Evolutionary conservation across 1,140 invertebrate genomes (phyloP), one percentile per base, ranked within the genome.

Genomic region (Saccostrea glomerata): DNA sequence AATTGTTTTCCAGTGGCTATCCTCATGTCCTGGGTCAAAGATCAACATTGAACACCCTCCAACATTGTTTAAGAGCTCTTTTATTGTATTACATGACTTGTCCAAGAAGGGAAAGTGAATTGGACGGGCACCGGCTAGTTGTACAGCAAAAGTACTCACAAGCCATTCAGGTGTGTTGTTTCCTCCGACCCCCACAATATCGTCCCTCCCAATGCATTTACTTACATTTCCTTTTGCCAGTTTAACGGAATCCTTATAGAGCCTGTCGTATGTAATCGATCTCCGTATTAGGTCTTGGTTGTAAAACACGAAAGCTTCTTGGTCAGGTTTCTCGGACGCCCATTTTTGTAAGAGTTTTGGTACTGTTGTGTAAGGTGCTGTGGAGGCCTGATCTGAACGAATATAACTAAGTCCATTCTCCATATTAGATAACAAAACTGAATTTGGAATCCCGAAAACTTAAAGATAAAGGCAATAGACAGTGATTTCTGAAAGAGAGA

Each of bases 151-250:
- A 56, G 83, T 25, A 55, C n/a, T 23, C 9, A 55, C 23, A 6
- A 56, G 11, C 83, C 83, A 84, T 56, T 55, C 40, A 55, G 83
- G 54, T n/a, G 54, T 84, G 40, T 55, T 84, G 13, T 54, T n/a
- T 20, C 54, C 83, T 20, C 30, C 83, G 9, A 84, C 20, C 6
- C 15, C 47, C 20, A 84, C 83, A n/a, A 84, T 20, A n/a, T 84
- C 83, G 20, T 40, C 83, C 54, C 54, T 84, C 12, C 25, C 25
- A 20, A 84, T 20, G 3, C 83, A 54, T 54, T 47, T 20, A 55
- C 54, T 12, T 55, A 47, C 30, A 47, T 58, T 20, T 20, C 83
- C 36, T 84, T 84, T 84, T 0, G 83, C 83, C 17, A 84, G 54
- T 54, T 56, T 84, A 20, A 23, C 20, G 9, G 83, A 15, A 6